These are phyloP conservation scores for Pseudomyrmex flavicornis DNA, from an alignment of 1,140 invertebrate species.

Conservation along the genomic window DNA sequence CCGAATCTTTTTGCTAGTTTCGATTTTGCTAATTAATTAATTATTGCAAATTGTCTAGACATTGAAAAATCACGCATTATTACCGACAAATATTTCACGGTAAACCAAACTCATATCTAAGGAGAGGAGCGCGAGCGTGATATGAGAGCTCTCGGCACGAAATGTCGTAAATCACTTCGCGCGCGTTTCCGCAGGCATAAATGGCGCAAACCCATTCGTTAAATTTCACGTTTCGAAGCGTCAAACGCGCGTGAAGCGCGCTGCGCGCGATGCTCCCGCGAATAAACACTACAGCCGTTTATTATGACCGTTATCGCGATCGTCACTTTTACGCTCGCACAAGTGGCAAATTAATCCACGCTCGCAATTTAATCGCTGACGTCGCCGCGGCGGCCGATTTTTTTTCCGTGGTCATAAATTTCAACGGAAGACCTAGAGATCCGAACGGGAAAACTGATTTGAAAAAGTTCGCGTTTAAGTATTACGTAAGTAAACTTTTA, in stretches of 20 bases:
- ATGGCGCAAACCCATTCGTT: constrained; percentile 61
- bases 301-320: constrained; percentile 64
- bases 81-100: constrained; percentile 50
- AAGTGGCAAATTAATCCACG: constrained; percentile 66
- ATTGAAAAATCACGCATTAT: constrained; percentile 24
- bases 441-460: background rate
- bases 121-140: constrained; percentile 15
- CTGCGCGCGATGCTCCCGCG: constrained; percentile 44
- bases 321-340: constrained; percentile 41
- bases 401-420: constrained; percentile 36
- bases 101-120: constrained; percentile 48
- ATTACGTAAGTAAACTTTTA: constrained; percentile 48
- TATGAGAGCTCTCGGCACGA: constrained; percentile 24
- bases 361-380: constrained; percentile 42
- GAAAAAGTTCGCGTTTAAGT: constrained; percentile 16
- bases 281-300: constrained; percentile 58
- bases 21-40: constrained; percentile 57
- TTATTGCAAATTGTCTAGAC: constrained; percentile 5
- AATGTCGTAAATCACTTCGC: constrained; percentile 62
- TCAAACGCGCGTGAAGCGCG: constrained; percentile 46
- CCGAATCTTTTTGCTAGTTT: background rate
- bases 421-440: background rate
- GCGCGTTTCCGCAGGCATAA: constrained; percentile 52
- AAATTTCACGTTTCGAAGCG: constrained; percentile 64
- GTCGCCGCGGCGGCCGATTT: background rate